phyloP scores from a whole-genome alignment of 2,113 vertebrate species.

The Daboia siamensis region DNA sequence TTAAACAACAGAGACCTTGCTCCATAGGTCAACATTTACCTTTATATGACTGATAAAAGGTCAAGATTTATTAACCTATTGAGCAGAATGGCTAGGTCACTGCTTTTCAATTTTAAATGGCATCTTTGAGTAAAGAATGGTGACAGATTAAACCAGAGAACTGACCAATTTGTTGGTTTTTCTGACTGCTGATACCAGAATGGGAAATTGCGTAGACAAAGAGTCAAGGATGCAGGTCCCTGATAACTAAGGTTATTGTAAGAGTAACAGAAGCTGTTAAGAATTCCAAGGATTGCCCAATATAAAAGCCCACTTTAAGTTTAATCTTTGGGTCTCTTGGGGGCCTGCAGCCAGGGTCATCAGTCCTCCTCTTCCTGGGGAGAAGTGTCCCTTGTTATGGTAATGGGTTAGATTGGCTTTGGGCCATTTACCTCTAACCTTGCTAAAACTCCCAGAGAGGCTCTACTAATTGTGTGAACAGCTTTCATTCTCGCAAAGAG shows the following conservation, averaged over 20 bases:
- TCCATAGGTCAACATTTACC: background rate
- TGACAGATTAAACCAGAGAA: background rate
- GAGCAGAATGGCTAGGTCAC: background rate
- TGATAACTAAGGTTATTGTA: background rate
- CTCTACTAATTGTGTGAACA: background rate
- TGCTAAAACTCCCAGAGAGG: background rate
- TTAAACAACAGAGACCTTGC: background rate
- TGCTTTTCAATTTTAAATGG: background rate
- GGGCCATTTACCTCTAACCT: background rate
- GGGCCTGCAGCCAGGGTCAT: background rate
- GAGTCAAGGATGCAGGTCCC: background rate
- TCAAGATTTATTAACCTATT: background rate
- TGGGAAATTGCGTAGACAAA: background rate
- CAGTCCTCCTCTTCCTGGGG: background rate
- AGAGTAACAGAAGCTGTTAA: background rate
- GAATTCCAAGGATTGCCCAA: background rate
- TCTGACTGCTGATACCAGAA: background rate
- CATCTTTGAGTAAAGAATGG: background rate
- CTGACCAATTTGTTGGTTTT: background rate
- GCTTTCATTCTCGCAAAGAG: background rate
- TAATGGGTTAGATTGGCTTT: background rate
- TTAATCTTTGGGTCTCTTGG: background rate
- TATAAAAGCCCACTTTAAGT: background rate
- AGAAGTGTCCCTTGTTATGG: background rate
- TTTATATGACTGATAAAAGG: background rate